These are phyloP conservation scores for Hemibagrus wyckioides DNA, from an alignment of 2,113 vertebrate genomes.

Conservation along the genomic window DNA sequence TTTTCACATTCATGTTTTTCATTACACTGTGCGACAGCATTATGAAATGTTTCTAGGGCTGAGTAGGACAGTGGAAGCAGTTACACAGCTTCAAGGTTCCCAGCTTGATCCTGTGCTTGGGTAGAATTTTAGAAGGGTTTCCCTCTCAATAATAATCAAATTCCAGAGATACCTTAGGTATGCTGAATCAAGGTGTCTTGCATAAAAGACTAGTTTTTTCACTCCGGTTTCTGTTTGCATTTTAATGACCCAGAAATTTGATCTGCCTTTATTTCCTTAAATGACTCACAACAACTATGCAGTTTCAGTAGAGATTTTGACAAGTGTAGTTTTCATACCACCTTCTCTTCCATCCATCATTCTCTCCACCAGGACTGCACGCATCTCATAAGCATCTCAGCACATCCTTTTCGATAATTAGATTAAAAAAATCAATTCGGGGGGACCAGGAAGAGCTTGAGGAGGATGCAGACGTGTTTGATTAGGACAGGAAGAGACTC, in stretches of 20 bases:
- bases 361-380: not conserved
- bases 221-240: not conserved
- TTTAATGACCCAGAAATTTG: no score
- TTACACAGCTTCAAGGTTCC: not conserved
- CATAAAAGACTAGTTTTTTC: not conserved
- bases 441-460: not conserved
- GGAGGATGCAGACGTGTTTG: not conserved
- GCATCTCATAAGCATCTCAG: not conserved
- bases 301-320: not conserved
- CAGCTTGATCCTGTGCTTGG: not conserved
- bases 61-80: not conserved
- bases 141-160: no score
- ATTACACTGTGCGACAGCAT: not conserved
- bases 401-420: not conserved
- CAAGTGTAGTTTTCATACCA: not conserved
- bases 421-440: not conserved
- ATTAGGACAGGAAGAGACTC: conserved; percentile 23
- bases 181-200: not conserved
- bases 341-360: not conserved
- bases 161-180: not conserved
- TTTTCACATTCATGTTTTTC: not conserved
- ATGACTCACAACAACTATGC: not conserved
- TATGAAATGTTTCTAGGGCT: not conserved
- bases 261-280: not conserved
- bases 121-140: not conserved